Percentiles rank a stretch among this genome's conserved stretches.
phyloP scores from a whole-genome alignment of 2,888 invertebrate genomes.

The Ophraella communa region DNA sequence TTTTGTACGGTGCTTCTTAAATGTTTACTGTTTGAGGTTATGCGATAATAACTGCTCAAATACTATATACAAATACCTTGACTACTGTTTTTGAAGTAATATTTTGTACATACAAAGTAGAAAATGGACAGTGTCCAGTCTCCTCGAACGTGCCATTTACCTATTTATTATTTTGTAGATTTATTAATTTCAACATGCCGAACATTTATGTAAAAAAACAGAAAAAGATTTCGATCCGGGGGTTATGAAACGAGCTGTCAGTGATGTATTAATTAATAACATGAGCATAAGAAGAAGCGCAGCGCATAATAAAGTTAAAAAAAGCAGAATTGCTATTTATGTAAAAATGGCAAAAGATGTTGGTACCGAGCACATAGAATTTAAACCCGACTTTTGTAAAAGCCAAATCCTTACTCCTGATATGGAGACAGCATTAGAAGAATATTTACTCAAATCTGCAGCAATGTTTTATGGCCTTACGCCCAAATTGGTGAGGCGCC shows the following conservation, averaged over 20 bases:
- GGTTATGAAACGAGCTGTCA: neutral
- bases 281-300: neutral
- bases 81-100: no score
- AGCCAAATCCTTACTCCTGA: slow-evolving; percentile 14
- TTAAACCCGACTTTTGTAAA: slow-evolving; percentile 17
- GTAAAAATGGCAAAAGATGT: slow-evolving; percentile 14
- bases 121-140: no score
- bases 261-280: no score
- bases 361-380: slow-evolving; percentile 11
- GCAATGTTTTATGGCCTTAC: slow-evolving; percentile 18
- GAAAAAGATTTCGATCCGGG: neutral
- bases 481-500: slow-evolving; percentile 9
- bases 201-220: neutral
- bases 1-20: no score
- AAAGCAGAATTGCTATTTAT: slow-evolving; percentile 2
- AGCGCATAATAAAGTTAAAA: neutral
- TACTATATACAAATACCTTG: no score
- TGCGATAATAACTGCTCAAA: no score
- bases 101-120: no score
- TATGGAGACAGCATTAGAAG: slow-evolving; percentile 4
- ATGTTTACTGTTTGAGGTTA: no score
- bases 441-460: slow-evolving; percentile 11
- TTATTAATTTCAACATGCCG: slow-evolving; percentile 1
- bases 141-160: no score
- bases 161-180: no score